These are phyloP conservation scores for Drosophila borealis DNA, from an alignment of 2,888 invertebrate genomes.

Conservation along the genomic window DNA sequence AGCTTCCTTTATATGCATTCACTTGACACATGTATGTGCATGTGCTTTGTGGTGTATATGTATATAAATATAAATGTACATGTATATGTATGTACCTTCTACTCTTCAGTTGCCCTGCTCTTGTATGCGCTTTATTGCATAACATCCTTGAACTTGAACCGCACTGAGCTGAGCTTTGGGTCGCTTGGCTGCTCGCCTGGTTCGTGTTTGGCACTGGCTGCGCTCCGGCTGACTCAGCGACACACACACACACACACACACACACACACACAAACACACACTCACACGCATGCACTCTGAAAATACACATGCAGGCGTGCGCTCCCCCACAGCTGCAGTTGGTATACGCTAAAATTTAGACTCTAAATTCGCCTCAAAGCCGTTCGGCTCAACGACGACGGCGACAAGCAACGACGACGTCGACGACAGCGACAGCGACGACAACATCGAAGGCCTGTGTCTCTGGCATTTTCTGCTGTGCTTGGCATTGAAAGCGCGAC, in stretches of 20 bases:
- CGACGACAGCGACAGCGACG: constrained; percentile 23
- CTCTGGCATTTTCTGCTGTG: constrained; percentile 57
- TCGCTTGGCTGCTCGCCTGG: constrained; percentile 66
- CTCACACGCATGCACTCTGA: constrained; percentile 2
- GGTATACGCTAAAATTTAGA: neutral
- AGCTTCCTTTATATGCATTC: constrained; percentile 46
- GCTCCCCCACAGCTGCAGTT: constrained; percentile 29
- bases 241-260: constrained; percentile 21
- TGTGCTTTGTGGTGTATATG: neutral
- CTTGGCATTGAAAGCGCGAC: constrained; percentile 82
- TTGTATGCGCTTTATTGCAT: constrained; percentile 76
- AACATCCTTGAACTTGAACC: constrained; percentile 85
- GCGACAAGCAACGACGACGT: constrained; percentile 1
- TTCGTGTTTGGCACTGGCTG: constrained; percentile 38
- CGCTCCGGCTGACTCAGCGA: constrained; percentile 48
- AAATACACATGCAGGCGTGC: constrained; percentile 29
- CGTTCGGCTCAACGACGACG: constrained; percentile 22
- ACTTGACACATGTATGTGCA: constrained; percentile 10
- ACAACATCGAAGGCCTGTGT: constrained; percentile 46
- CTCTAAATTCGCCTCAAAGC: constrained; percentile 25
- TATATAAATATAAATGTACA: neutral
- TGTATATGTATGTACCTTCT: constrained; percentile 6
- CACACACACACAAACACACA: constrained; percentile 5
- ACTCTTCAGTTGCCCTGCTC: constrained; percentile 28
- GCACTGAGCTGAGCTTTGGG: constrained; percentile 73